phyloP scores from a whole-genome alignment of 2,888 invertebrate species.

The Heliconius charithonia region DNA sequence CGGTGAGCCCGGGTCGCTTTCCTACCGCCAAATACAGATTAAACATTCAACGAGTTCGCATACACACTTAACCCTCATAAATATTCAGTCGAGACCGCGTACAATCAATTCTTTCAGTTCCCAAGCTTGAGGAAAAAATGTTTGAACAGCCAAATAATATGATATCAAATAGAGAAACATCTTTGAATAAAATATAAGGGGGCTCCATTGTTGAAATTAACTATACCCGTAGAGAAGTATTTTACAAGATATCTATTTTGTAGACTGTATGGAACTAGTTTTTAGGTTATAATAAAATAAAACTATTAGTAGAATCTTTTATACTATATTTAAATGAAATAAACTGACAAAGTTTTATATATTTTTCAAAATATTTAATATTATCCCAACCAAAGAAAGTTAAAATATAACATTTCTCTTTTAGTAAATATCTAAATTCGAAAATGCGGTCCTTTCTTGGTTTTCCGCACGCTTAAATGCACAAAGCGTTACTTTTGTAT shows the following conservation, averaged over 20 bases:
- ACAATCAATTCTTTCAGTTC: constrained; percentile 80
- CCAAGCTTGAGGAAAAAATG: constrained; percentile 70
- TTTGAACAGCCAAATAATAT: constrained; percentile 75
- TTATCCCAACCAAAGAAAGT: not conserved
- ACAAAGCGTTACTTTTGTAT: constrained; percentile 44
- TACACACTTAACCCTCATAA: constrained; percentile 83
- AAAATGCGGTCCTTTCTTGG: constrained; percentile 38
- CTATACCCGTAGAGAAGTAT: constrained; percentile 34
- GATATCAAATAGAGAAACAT: constrained; percentile 69
- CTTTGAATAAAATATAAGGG: constrained; percentile 72
- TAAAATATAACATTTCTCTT: constrained; percentile 16
- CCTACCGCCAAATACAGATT: constrained; percentile 72
- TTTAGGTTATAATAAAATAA: not conserved
- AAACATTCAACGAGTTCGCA: constrained; percentile 82
- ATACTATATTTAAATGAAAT: not conserved
- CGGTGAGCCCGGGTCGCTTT: constrained; percentile 51
- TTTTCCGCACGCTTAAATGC: constrained; percentile 42
- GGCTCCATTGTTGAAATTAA: constrained; percentile 46
- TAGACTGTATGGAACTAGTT: not conserved
- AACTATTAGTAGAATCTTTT: not conserved
- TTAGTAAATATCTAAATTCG: constrained; percentile 37
- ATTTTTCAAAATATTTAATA: not conserved
- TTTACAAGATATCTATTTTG: constrained; percentile 24
- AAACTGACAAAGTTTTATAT: not conserved
- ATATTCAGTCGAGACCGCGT: constrained; percentile 78